Evolutionary conservation across 2,797 vertebrate genomes (phyloP).

Genomic region (Meda fulgida): DNA sequence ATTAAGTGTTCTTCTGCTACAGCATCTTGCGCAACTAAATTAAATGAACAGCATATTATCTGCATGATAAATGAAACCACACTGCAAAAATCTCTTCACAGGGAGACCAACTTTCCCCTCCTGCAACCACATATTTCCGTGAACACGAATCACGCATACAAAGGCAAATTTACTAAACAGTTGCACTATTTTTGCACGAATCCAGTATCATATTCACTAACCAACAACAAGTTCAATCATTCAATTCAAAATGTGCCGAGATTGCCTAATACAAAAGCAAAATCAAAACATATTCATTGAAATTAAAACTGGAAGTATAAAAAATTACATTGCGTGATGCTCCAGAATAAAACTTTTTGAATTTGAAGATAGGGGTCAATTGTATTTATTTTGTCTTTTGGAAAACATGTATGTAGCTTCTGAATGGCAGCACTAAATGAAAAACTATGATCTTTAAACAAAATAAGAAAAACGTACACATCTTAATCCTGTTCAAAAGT

Average conservation of each 20-base stretch:
- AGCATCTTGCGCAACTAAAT: not conserved
- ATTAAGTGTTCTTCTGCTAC: not conserved
- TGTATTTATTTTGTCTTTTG: too few relatives aligned
- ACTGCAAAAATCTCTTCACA: not conserved
- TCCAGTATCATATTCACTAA: not conserved
- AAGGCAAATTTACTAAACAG: not conserved
- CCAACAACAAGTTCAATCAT: not conserved
- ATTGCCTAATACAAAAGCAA: not conserved
- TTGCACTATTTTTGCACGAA: not conserved
- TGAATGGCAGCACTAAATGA: too few relatives aligned
- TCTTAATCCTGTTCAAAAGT: too few relatives aligned
- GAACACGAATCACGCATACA: not conserved
- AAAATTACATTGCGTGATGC: too few relatives aligned
- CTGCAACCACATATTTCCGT: not conserved
- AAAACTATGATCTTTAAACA: too few relatives aligned
- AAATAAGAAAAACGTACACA: too few relatives aligned
- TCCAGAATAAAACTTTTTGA: too few relatives aligned
- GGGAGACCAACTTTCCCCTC: constrained; percentile 1
- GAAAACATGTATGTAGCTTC: too few relatives aligned
- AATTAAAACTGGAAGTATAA: too few relatives aligned
- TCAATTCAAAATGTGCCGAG: not conserved
- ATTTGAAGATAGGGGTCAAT: too few relatives aligned
- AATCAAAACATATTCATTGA: too few relatives aligned
- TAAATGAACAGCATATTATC: constrained; percentile 2
- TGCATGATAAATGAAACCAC: not conserved